phyloP scores from a whole-genome alignment of 2,888 invertebrate species.

The Gastrophysa polygoni region DNA sequence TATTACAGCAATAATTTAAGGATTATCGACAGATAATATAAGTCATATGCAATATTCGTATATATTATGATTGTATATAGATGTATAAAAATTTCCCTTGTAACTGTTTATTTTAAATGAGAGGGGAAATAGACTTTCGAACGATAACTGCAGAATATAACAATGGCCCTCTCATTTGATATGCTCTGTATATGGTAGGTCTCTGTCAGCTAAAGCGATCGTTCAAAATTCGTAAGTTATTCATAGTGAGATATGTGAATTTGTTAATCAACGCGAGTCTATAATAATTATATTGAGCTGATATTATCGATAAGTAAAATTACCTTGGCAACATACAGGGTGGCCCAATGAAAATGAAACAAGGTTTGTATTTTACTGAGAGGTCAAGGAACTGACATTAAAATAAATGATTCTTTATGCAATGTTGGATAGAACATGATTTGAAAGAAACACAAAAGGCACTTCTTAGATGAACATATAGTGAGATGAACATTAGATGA shows the following conservation, averaged over 20 bases:
- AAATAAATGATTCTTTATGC: too few relatives aligned
- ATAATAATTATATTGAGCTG: too few relatives aligned
- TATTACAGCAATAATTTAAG: conserved; percentile 16
- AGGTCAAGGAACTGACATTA: too few relatives aligned
- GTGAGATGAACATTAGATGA: too few relatives aligned
- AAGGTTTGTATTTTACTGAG: too few relatives aligned
- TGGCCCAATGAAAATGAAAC: too few relatives aligned
- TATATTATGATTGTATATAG: conserved; percentile 14
- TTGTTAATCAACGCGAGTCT: neutral
- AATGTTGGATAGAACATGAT: too few relatives aligned
- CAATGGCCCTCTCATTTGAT: conserved; percentile 6
- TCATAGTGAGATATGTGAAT: neutral
- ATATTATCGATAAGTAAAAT: too few relatives aligned
- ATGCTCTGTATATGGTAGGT: conserved; percentile 13
- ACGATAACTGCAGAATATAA: neutral
- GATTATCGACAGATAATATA: conserved; percentile 1
- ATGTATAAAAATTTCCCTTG: conserved; percentile 15
- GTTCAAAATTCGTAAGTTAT: conserved; percentile 17
- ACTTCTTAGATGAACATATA: too few relatives aligned
- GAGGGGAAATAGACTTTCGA: neutral
- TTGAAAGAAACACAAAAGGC: too few relatives aligned
- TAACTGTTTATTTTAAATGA: conserved; percentile 3
- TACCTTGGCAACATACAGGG: too few relatives aligned
- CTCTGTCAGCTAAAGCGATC: conserved; percentile 14
- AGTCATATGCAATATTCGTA: conserved; percentile 17